phyloP scores from a whole-genome alignment of 2,888 invertebrate species.

The Platerodrilus igneus region DNA sequence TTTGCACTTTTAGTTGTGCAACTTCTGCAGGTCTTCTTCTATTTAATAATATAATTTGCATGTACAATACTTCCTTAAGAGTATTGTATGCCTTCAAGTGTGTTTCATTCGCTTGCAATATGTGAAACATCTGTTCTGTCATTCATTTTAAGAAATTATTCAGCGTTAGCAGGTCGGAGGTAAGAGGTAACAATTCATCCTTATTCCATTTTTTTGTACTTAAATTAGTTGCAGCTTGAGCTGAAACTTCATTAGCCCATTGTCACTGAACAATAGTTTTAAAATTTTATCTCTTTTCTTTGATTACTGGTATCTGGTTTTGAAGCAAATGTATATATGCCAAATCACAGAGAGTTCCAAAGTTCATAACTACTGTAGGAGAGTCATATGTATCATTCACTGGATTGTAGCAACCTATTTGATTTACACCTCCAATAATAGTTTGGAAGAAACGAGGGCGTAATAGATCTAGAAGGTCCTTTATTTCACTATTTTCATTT shows the following conservation, averaged over 20 bases:
- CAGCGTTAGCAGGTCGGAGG: conserved; percentile 25
- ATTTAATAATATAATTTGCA: conserved; percentile 26
- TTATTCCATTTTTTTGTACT: conserved; percentile 31
- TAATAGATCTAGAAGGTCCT: conserved; percentile 24
- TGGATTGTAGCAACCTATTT: conserved; percentile 26
- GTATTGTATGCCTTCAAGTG: conserved; percentile 17
- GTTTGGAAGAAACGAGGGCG: conserved; percentile 21
- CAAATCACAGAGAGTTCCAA: conserved; percentile 30
- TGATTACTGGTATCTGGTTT: conserved; percentile 16
- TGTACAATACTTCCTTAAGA: conserved; percentile 24
- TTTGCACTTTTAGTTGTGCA: conserved; percentile 15
- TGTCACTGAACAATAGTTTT: conserved; percentile 29
- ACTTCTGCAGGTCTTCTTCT: conserved; percentile 26
- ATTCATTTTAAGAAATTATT: conserved; percentile 19
- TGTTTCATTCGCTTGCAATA: conserved; percentile 1
- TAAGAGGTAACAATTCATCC: conserved; percentile 28
- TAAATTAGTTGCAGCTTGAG: conserved; percentile 29
- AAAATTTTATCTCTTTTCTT: conserved; percentile 27
- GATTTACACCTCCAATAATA: conserved; percentile 24
- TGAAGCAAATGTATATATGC: conserved; percentile 26
- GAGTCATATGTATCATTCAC: conserved; percentile 29
- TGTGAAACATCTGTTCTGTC: conserved; percentile 7
- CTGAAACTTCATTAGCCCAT: conserved; percentile 31
- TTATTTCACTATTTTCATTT: conserved; percentile 14
- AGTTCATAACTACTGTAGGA: conserved; percentile 30